Evolutionary conservation across 2,888 invertebrate species (phyloP).

Genomic region (Harpalus rufipes): DNA sequence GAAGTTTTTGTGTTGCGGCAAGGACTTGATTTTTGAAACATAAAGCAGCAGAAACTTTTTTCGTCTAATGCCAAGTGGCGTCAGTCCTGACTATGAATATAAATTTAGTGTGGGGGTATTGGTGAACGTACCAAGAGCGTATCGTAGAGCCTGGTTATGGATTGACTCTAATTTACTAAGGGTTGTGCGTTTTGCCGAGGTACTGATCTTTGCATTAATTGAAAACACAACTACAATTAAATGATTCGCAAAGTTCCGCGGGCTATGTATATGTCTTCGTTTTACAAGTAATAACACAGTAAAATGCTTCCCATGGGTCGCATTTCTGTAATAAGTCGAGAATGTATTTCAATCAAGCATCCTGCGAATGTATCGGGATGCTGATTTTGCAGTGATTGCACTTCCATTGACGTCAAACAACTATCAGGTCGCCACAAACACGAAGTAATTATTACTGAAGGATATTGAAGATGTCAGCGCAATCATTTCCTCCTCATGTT

Average conservation of each 20-base stretch:
- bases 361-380: not conserved
- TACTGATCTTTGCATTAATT: no score
- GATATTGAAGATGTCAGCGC: constrained; percentile 39
- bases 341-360: not conserved
- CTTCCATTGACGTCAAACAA: constrained; percentile 23
- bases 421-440: constrained; percentile 23
- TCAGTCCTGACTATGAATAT: no score
- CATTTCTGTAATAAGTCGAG: not conserved
- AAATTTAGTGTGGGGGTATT: no score
- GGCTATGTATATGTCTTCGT: not conserved
- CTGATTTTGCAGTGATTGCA: constrained; percentile 28
- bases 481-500: constrained; percentile 30
- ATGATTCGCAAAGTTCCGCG: not conserved
- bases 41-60: no score
- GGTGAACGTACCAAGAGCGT: no score
- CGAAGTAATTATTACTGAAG: constrained; percentile 30
- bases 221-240: not conserved
- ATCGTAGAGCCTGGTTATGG: no score
- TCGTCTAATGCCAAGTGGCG: no score
- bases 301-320: not conserved
- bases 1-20: no score
- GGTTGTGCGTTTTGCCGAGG: no score
- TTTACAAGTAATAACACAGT: not conserved
- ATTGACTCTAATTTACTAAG: no score
- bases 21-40: no score